These are phyloP conservation scores for Andricus curvator DNA, from an alignment of 2,888 invertebrate genomes.

Conservation along the genomic window DNA sequence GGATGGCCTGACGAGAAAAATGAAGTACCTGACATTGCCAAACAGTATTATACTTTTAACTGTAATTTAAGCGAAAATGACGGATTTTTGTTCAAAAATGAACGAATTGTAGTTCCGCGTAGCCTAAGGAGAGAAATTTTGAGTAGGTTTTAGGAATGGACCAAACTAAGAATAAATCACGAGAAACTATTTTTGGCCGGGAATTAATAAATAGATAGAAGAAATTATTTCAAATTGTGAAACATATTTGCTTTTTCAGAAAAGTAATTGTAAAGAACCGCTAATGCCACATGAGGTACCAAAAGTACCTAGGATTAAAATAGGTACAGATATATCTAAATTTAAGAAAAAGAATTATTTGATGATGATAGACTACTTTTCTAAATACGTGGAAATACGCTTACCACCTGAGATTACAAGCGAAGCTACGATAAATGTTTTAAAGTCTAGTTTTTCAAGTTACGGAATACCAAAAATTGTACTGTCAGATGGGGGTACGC, in stretches of 20 bases:
- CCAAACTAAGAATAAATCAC: constrained; percentile 47
- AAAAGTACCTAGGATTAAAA: constrained; percentile 37
- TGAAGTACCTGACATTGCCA: constrained; percentile 43
- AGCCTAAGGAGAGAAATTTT: constrained; percentile 45
- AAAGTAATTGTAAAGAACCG: constrained; percentile 40
- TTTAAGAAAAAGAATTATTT: constrained; percentile 32
- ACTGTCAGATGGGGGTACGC: constrained; percentile 35
- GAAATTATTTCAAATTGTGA: constrained; percentile 38
- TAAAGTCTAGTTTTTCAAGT: constrained; percentile 5
- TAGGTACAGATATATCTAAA: constrained; percentile 43
- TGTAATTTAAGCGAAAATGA: constrained; percentile 46
- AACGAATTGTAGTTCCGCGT: constrained; percentile 45
- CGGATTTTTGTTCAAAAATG: constrained; percentile 49
- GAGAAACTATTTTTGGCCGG: constrained; percentile 53
- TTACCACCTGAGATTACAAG: constrained; percentile 48
- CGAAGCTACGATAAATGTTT: constrained; percentile 49
- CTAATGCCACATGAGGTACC: constrained; percentile 38
- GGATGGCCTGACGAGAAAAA: constrained; percentile 60
- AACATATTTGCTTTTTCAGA: constrained; percentile 42
- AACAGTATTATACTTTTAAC: constrained; percentile 44
- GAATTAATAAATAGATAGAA: constrained; percentile 49
- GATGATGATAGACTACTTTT: constrained; percentile 44
- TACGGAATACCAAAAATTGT: constrained; percentile 30
- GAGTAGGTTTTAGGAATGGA: constrained; percentile 46
- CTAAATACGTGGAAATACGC: constrained; percentile 56